phyloP scores from a whole-genome alignment of 2,113 vertebrate species.

The Zapornia atra region DNA sequence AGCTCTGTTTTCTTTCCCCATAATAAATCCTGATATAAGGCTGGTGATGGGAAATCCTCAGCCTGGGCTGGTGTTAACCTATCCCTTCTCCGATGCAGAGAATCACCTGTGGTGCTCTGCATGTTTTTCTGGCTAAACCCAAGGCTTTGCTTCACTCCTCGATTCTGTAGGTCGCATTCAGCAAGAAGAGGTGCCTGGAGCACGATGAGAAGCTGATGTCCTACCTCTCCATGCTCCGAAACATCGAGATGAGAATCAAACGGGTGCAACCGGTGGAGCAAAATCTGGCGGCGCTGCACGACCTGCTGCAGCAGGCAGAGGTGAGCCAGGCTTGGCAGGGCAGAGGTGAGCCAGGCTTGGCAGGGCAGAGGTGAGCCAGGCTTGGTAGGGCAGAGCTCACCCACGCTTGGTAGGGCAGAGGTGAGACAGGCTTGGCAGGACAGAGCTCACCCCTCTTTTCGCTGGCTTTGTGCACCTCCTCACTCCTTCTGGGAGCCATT shows the following conservation, averaged over 20 bases:
- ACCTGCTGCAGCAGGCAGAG: conserved; percentile 85
- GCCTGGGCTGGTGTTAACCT: background rate
- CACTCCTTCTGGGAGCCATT: background rate
- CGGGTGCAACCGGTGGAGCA: conserved; percentile 76
- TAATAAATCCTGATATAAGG: conserved; percentile 36
- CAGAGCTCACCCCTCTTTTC: background rate
- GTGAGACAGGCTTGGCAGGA: background rate
- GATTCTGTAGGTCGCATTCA: conserved; percentile 76
- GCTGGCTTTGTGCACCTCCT: background rate
- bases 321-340: conserved; percentile 61
- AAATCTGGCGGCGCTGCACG: conserved; percentile 75
- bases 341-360: too few species aligned
- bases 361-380: conserved; percentile 78
- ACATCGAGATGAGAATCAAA: conserved; percentile 89
- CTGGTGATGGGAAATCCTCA: background rate
- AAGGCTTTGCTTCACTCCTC: background rate
- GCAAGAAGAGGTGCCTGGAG: conserved; percentile 88
- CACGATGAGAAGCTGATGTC: conserved; percentile 87
- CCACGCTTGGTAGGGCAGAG: too few species aligned
- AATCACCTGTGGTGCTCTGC: background rate
- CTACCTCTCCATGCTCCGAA: conserved; percentile 88
- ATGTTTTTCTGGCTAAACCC: background rate
- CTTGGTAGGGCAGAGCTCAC: background rate
- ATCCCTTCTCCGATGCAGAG: background rate
- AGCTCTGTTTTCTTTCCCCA: background rate